Conservation (phyloP, 2,888 invertebrate genomes). For the Conchocele bisecta region DNA sequence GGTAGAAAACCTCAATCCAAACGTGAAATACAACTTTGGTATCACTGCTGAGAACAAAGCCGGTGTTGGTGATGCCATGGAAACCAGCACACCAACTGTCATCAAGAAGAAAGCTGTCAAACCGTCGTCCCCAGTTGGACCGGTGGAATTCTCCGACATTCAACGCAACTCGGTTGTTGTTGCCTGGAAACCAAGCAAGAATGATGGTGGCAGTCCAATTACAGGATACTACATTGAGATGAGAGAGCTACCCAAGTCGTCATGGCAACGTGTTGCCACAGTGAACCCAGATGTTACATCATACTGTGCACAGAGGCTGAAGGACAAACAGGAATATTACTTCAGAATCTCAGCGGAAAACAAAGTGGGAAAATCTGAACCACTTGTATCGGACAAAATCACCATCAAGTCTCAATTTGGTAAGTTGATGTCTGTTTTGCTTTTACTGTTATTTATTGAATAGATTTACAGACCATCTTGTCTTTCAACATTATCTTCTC, state of each 20-base stretch:
- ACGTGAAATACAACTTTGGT: slow-evolving; percentile 89
- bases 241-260: slow-evolving; percentile 85
- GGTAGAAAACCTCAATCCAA: slow-evolving; percentile 66
- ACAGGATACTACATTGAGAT: slow-evolving; percentile 91
- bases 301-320: slow-evolving; percentile 84
- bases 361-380: slow-evolving; percentile 92
- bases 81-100: slow-evolving; percentile 67
- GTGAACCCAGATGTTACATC: slow-evolving; percentile 86
- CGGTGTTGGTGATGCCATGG: slow-evolving; percentile 84
- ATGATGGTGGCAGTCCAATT: slow-evolving; percentile 92
- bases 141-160: slow-evolving; percentile 70
- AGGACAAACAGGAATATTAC: slow-evolving; percentile 91
- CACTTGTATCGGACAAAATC: slow-evolving; percentile 80
- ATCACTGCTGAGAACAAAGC: slow-evolving; percentile 94
- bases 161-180: slow-evolving; percentile 65
- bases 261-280: slow-evolving; percentile 70
- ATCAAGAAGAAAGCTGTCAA: slow-evolving; percentile 72
- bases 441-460: too few species aligned
- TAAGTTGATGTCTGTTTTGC: slow-evolving; percentile 55
- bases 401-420: slow-evolving; percentile 77
- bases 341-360: slow-evolving; percentile 94
- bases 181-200: slow-evolving; percentile 72
- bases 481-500: too few species aligned
- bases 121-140: slow-evolving; percentile 72
- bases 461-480: too few species aligned